Conservation (phyloP, 2,113 vertebrate genomes). For the Ophthalmolycus amberensis region DNA sequence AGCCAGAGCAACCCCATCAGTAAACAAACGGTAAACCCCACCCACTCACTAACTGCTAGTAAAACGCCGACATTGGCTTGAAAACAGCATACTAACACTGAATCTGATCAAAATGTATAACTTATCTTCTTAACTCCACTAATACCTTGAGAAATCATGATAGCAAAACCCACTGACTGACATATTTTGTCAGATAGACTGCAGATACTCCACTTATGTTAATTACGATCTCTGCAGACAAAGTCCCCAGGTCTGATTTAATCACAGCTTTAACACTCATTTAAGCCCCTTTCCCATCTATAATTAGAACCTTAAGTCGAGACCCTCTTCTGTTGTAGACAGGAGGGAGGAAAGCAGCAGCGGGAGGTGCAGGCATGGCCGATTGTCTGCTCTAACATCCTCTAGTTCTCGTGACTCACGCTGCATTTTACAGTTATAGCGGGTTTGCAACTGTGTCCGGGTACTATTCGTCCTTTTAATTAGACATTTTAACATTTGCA, state of each 20-base stretch:
- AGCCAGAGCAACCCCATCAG: too few relatives aligned
- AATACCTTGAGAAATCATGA: too few relatives aligned
- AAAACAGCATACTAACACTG: neutral
- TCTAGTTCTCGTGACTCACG: too few relatives aligned
- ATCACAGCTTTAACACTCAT: conserved; percentile 14
- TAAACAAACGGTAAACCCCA: too few relatives aligned
- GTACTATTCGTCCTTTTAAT: neutral
- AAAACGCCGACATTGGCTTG: too few relatives aligned
- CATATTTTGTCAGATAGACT: neutral
- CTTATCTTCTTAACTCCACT: neutral
- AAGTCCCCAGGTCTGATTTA: conserved; percentile 16
- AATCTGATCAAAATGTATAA: neutral
- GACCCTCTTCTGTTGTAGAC: conserved; percentile 19
- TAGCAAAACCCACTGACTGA: neutral
- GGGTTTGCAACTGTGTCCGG: neutral
- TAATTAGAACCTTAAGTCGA: conserved; percentile 46
- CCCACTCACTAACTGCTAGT: too few relatives aligned
- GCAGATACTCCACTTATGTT: neutral
- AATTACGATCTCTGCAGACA: neutral
- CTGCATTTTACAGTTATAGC: neutral
- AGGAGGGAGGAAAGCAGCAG: neutral
- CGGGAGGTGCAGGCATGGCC: neutral
- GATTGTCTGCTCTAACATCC: neutral
- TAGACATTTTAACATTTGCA: neutral
- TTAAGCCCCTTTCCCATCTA: conserved; percentile 46